Percentiles rank a stretch among this genome's conserved stretches.
Evolutionary conservation across 2,888 invertebrate genomes (phyloP).

Genomic region (Auanema sp.): DNA sequence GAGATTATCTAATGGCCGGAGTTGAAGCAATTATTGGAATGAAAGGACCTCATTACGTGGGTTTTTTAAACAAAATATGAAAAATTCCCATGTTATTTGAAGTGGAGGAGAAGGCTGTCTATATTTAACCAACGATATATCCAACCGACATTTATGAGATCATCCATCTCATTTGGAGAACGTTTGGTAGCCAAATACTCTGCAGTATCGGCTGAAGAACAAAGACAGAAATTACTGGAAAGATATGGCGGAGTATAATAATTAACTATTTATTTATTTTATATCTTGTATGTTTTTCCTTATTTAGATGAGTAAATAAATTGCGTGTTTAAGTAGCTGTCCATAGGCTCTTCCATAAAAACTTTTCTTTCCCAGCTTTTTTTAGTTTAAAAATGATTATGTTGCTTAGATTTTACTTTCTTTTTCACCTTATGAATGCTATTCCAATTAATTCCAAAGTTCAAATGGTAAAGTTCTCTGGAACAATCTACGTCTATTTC

Average conservation of each 20-base stretch:
- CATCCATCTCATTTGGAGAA: slow-evolving; percentile 21
- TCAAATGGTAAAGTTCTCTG: too few species aligned
- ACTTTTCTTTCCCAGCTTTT: too few species aligned
- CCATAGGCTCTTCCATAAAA: too few species aligned
- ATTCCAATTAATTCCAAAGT: too few species aligned
- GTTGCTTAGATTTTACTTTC: too few species aligned
- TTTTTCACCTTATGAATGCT: too few species aligned
- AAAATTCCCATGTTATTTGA: slow-evolving; percentile 4
- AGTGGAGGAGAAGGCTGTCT: slow-evolving; percentile 19
- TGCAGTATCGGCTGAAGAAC: slow-evolving; percentile 19
- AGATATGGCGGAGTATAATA: slow-evolving; percentile 1
- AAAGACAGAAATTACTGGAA: slow-evolving; percentile 13
- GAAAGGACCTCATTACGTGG: slow-evolving; percentile 46
- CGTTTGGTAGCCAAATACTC: slow-evolving; percentile 22
- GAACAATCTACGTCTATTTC: too few species aligned
- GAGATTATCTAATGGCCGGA: slow-evolving; percentile 57
- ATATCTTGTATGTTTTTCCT: too few species aligned
- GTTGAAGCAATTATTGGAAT: slow-evolving; percentile 55
- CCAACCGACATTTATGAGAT: slow-evolving; percentile 21
- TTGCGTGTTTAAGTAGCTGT: too few species aligned
- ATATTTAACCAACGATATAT: slow-evolving; percentile 19
- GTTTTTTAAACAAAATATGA: slow-evolving; percentile 1
- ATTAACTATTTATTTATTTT: too few species aligned
- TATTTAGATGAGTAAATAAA: too few species aligned
- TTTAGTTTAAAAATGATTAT: too few species aligned